These are phyloP conservation scores for Eulemur macaco DNA, from an alignment of 2,113 vertebrate genomes.

Conservation along the genomic window DNA sequence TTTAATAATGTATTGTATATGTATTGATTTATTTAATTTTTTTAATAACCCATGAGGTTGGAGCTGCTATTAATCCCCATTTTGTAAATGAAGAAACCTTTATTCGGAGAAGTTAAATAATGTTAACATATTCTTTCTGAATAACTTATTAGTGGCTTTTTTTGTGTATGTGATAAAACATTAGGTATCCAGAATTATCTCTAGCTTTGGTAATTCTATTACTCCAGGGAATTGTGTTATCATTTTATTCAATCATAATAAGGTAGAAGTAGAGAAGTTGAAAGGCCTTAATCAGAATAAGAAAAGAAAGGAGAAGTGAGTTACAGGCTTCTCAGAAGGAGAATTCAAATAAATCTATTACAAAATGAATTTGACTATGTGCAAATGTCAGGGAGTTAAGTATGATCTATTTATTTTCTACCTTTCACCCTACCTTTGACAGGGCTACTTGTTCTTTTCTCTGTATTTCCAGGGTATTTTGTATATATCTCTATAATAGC, in stretches of 20 bases:
- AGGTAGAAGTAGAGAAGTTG: constrained; percentile 10
- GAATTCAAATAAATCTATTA: neutral
- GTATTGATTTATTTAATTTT: neutral
- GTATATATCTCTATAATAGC: neutral
- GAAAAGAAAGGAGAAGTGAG: neutral
- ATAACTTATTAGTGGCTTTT: constrained; percentile 6
- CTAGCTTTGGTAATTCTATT: neutral
- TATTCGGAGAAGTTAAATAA: neutral
- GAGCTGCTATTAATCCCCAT: neutral
- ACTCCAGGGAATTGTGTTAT: neutral
- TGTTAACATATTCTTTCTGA: constrained; percentile 9
- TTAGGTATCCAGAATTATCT: neutral
- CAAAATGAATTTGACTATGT: constrained; percentile 10
- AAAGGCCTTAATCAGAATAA: constrained; percentile 4
- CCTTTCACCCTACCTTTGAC: neutral
- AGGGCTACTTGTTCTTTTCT: neutral
- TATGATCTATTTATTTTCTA: neutral
- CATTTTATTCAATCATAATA: constrained; percentile 34
- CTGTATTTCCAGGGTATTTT: constrained; percentile 28
- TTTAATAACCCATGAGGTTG: neutral
- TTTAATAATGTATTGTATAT: constrained; percentile 22
- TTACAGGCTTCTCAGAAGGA: neutral
- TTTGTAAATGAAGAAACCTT: constrained; percentile 9
- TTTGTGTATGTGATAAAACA: neutral
- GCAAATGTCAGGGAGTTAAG: neutral